Evolutionary conservation across 1,140 invertebrate genomes (phyloP).

Genomic region (Marisa cornuarietis): DNA sequence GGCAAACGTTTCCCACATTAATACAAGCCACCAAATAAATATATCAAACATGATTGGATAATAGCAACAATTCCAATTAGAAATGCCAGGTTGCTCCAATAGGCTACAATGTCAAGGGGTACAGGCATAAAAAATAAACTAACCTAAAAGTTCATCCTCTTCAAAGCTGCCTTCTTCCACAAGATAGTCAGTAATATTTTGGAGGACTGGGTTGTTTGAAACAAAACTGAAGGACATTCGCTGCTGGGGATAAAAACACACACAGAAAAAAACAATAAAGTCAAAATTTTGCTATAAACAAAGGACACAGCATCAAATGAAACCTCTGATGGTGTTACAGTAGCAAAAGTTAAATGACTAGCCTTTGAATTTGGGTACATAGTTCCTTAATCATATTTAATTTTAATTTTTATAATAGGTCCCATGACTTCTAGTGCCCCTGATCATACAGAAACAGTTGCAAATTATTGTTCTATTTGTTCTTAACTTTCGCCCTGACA

Average conservation of each 20-base stretch:
- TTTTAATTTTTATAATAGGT: too few species aligned
- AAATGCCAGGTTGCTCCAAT: background rate
- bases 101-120: background rate
- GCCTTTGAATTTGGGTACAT: too few species aligned
- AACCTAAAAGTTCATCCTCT: constrained; percentile 93
- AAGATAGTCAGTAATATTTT: constrained; percentile 97
- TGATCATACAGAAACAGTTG: too few species aligned
- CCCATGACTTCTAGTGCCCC: too few species aligned
- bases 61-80: background rate
- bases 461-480: too few species aligned
- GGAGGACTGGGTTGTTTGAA: constrained; percentile 93
- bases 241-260: background rate
- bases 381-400: too few species aligned
- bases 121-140: background rate
- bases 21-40: background rate
- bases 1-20: background rate
- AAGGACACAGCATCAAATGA: too few species aligned
- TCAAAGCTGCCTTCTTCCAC: constrained; percentile 99
- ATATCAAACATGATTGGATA: background rate
- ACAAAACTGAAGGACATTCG: constrained; percentile 55
- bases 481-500: too few species aligned
- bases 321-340: too few species aligned
- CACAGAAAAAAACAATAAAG: background rate
- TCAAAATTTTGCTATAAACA: background rate
- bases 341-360: too few species aligned